A percentile compares a stretch with the other conserved stretches of the same genome.
Evolutionary conservation across 2,888 invertebrate species (phyloP).

Genomic region (Yponomeuta malinellus): DNA sequence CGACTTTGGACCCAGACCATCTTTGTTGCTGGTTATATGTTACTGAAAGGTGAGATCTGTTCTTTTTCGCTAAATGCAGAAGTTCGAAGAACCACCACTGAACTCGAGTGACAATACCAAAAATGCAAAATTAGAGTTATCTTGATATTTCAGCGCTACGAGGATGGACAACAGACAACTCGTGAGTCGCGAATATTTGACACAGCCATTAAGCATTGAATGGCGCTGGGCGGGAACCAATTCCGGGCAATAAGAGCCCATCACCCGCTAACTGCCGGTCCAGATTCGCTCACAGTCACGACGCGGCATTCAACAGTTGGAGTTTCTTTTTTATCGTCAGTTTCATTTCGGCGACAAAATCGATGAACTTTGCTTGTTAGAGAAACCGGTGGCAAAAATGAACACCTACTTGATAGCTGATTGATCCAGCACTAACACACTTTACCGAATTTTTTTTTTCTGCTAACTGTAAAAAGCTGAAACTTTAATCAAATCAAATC

Average conservation of each 20-base stretch:
- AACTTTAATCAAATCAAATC: neutral
- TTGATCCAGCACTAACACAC: neutral
- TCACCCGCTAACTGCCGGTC: neutral
- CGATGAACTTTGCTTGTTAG: neutral
- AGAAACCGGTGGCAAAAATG: neutral
- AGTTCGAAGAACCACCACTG: too few relatives aligned
- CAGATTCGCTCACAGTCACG: neutral
- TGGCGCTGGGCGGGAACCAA: neutral
- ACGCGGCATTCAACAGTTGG: neutral
- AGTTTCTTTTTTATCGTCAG: neutral
- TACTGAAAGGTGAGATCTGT: too few relatives aligned
- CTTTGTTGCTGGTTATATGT: too few relatives aligned
- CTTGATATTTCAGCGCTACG: too few relatives aligned
- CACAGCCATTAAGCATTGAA: neutral
- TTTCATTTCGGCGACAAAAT: neutral
- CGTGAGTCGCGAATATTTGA: neutral
- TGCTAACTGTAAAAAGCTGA: neutral
- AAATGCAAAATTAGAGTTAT: too few relatives aligned
- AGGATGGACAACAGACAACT: neutral
- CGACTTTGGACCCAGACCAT: too few relatives aligned
- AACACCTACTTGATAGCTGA: neutral
- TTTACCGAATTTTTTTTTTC: neutral
- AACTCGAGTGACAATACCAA: too few relatives aligned
- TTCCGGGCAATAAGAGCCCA: neutral
- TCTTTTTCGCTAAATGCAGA: too few relatives aligned